Evolutionary conservation across 2,797 vertebrate genomes (phyloP), one percentile per base, ranked within the genome.

Genomic region (Ficedula albicollis): DNA sequence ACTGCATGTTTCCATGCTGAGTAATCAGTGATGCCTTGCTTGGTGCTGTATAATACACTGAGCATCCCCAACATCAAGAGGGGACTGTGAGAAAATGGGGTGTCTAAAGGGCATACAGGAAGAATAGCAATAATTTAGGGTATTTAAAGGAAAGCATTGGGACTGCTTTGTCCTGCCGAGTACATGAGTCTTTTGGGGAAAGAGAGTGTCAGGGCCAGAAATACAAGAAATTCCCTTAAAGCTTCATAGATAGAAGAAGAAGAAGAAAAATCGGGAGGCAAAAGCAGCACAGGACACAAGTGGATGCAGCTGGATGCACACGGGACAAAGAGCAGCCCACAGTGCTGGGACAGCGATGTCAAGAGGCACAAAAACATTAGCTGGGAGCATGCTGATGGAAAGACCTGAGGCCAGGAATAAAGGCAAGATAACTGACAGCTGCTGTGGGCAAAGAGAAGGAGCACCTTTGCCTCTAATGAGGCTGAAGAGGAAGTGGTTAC

Each of bases 401-500:
- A 86, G 51, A 87, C 46, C 48, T 0, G 3, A 90, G 64, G 82
- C 49, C 60, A 74, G 34, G 58, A 84, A 74, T 64, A 90, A 84
- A 75, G 34, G 38, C 46, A 62, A 69, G 75, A 70, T 43, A 91
- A 77, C 30, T 2, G 0, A 34, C 29, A 87, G 48, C 72, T 77
- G 44, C 82, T 85, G 10, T 30, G n/a, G 80, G 67, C 51, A 87
- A 68, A 78, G 69, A 48, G 75, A 90, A 51, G 39, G 27, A 75
- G 30, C 15, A 91, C 49, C 49, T 91, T 72, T 5, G 6, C 43
- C 59, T 87, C 55, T 84, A 87, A 92, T 34, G 64, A 90, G 36
- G 51, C 34, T 92, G 80, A 82, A 68, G 87, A 94, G 75, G 81
- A 92, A 94, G 56, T 5, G 2, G 44, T 85, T 92, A 63, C 59